Evolutionary conservation across 2,888 invertebrate species (phyloP).

Genomic region (Drosophila percnosoma): DNA sequence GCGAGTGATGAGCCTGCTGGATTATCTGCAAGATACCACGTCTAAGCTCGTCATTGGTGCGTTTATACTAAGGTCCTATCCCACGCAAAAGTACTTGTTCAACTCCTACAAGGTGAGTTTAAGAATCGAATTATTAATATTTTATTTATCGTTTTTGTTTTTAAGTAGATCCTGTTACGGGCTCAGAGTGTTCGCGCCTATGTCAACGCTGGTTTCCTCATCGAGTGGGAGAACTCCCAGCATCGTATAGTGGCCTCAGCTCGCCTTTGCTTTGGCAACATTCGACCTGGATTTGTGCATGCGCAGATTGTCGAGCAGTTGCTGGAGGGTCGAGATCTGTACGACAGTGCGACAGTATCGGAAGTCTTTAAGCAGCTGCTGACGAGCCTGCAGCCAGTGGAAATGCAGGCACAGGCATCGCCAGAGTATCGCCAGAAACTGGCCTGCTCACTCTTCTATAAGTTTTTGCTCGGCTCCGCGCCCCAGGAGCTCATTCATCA

Average conservation of each 20-base stretch:
- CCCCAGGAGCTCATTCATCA: constrained; percentile 84
- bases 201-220: constrained; percentile 90
- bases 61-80: constrained; percentile 87
- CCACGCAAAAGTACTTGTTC: constrained; percentile 85
- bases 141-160: background rate
- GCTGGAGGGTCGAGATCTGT: constrained; percentile 85
- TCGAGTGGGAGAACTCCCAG: constrained; percentile 83
- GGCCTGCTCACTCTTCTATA: constrained; percentile 91
- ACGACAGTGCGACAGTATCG: constrained; percentile 77
- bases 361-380: constrained; percentile 86
- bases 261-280: constrained; percentile 88
- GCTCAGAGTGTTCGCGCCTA: constrained; percentile 92
- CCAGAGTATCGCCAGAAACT: constrained; percentile 89
- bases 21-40: constrained; percentile 88
- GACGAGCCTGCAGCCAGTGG: constrained; percentile 88
- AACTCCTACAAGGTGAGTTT: constrained; percentile 89
- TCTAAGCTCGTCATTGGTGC: constrained; percentile 88
- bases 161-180: constrained; percentile 88
- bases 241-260: constrained; percentile 78
- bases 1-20: constrained; percentile 85
- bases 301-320: constrained; percentile 87
- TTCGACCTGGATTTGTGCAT: constrained; percentile 86
- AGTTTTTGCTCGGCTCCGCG: constrained; percentile 88
- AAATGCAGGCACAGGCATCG: constrained; percentile 88
- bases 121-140: background rate